These are phyloP conservation scores for Ammospiza nelsoni DNA, from an alignment of 2,113 vertebrate species.

Conservation along the genomic window DNA sequence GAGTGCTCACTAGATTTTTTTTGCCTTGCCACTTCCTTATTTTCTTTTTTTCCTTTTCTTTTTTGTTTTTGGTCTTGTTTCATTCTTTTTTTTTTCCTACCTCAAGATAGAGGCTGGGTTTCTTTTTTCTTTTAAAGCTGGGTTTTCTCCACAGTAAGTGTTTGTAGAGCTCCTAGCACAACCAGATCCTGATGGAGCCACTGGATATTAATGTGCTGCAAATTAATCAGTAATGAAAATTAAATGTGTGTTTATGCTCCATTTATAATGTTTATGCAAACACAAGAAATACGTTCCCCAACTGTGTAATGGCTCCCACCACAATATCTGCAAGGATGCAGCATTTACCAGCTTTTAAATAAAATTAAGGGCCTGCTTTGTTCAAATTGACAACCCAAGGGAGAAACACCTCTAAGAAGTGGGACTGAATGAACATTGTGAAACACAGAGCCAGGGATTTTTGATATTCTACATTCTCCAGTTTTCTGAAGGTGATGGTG, in stretches of 20 bases:
- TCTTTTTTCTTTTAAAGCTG: background rate
- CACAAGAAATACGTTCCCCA: background rate
- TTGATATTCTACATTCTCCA: background rate
- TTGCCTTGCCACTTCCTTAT: background rate
- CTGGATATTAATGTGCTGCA: background rate
- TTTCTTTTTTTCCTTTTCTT: background rate
- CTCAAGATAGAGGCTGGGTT: background rate
- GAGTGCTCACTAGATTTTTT: background rate
- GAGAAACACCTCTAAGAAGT: background rate
- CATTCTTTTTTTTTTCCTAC: accelerated
- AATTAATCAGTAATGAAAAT: background rate
- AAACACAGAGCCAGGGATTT: background rate
- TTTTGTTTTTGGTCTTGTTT: background rate
- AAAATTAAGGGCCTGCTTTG: background rate
- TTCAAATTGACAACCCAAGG: background rate
- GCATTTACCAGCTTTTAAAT: background rate
- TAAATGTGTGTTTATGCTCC: background rate
- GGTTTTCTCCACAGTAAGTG: background rate
- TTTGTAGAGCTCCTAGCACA: background rate
- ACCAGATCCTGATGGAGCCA: background rate
- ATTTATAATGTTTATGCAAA: background rate
- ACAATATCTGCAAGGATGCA: background rate
- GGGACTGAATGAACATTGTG: background rate
- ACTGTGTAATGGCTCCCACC: background rate
- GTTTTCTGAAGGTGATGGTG: background rate